These are phyloP conservation scores for Drosophila pseudoananassae DNA, from an alignment of 1,140 invertebrate genomes.

Conservation along the genomic window DNA sequence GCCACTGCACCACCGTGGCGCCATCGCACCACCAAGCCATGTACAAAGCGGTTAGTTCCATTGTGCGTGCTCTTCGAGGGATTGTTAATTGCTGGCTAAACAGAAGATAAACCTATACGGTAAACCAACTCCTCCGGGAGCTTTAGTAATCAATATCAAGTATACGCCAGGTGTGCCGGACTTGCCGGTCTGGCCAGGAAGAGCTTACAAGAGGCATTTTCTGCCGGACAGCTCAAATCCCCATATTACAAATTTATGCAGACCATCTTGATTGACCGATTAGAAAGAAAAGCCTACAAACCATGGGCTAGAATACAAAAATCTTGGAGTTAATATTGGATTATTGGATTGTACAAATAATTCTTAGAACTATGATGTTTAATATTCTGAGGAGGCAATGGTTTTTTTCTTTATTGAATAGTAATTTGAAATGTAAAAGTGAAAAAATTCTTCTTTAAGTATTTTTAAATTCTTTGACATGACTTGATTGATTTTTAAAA, in stretches of 20 bases:
- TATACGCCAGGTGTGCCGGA: constrained; percentile 33
- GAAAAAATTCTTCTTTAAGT: background rate
- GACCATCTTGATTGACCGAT: constrained; percentile 49
- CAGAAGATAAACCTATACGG: constrained; percentile 9
- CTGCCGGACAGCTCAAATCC: constrained; percentile 34
- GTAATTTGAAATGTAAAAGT: background rate
- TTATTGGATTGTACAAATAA: too few relatives aligned
- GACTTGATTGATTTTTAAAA: background rate
- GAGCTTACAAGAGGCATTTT: constrained; percentile 20
- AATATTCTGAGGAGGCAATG: too few relatives aligned
- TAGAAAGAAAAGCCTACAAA: constrained; percentile 20
- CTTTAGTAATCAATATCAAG: constrained; percentile 44
- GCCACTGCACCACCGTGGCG: constrained; percentile 14
- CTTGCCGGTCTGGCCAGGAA: constrained; percentile 4
- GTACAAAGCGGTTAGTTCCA: constrained; percentile 13
- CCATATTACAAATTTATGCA: constrained; percentile 44
- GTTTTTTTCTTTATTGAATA: background rate
- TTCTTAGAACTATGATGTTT: too few relatives aligned
- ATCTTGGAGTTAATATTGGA: background rate
- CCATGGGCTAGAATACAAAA: constrained; percentile 1
- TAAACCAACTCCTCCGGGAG: background rate
- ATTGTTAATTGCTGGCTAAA: constrained; percentile 36
- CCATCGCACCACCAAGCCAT: constrained; percentile 6
- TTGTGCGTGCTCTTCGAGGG: constrained; percentile 14
- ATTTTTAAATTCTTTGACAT: background rate